These are phyloP conservation scores for Latrodectus geometricus DNA, from an alignment of 1,140 invertebrate species.

Conservation along the genomic window DNA sequence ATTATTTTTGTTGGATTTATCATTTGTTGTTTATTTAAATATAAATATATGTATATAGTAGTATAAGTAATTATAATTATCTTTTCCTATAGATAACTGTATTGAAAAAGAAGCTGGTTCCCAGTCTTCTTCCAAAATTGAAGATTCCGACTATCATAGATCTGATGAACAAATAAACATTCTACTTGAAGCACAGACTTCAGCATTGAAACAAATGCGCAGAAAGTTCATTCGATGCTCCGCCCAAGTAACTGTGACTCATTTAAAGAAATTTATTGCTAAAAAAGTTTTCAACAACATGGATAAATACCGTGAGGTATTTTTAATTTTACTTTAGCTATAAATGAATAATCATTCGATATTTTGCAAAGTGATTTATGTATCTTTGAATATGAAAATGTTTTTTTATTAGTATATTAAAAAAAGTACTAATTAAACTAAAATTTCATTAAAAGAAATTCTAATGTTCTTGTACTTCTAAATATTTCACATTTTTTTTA, in stretches of 20 bases:
- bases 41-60: too few species aligned
- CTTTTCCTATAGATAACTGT: slow-evolving; percentile 43
- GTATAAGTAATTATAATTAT: too few species aligned
- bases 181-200: slow-evolving; percentile 84
- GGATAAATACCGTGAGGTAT: slow-evolving; percentile 95
- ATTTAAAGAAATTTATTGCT: slow-evolving; percentile 97
- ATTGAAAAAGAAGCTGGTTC: slow-evolving; percentile 65
- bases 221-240: slow-evolving; percentile 92
- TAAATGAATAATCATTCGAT: not conserved
- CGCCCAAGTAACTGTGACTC: slow-evolving; percentile 94
- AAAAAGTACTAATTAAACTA: too few species aligned
- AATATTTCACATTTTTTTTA: too few species aligned
- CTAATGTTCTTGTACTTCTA: too few species aligned
- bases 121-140: slow-evolving; percentile 65
- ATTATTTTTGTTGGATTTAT: too few species aligned
- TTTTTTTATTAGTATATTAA: too few species aligned
- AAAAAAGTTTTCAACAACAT: slow-evolving; percentile 92
- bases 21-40: too few species aligned
- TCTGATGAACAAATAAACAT: slow-evolving; percentile 96
- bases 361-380: too few species aligned
- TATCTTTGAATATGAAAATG: too few species aligned
- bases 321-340: slow-evolving; percentile 63
- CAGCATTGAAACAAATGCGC: slow-evolving; percentile 81
- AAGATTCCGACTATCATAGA: slow-evolving; percentile 90
- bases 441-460: too few species aligned